phyloP scores from a whole-genome alignment of 2,113 vertebrate genomes.

The Sander vitreus region DNA sequence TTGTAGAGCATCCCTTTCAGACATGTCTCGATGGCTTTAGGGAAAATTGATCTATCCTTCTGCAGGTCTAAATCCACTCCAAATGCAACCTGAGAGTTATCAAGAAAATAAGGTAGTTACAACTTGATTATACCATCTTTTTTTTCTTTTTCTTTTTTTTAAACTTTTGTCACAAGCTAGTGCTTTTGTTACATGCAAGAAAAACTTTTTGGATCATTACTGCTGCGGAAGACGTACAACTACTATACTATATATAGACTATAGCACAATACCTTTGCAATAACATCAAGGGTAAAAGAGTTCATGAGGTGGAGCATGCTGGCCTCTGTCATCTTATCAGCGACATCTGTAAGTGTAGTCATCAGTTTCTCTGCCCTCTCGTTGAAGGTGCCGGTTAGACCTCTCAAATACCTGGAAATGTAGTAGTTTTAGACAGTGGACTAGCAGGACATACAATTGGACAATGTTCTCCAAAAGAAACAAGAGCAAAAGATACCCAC shows the following conservation, averaged over 20 bases:
- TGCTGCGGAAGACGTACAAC: neutral
- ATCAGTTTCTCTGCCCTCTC: slow-evolving; percentile 80
- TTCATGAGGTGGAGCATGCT: slow-evolving; percentile 76
- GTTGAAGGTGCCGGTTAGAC: slow-evolving; percentile 78
- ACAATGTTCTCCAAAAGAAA: neutral
- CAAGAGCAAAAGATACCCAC: neutral
- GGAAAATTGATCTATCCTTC: slow-evolving; percentile 78
- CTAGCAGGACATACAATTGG: neutral
- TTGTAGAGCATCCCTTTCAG: slow-evolving; percentile 83
- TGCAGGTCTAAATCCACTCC: slow-evolving; percentile 89
- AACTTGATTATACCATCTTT: neutral
- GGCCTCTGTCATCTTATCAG: slow-evolving; percentile 60
- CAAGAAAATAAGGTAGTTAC: neutral
- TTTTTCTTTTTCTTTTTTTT: too few relatives aligned
- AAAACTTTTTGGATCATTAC: neutral
- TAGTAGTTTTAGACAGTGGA: neutral
- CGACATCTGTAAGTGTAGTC: slow-evolving; percentile 65
- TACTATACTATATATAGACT: too few relatives aligned
- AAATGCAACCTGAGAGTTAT: slow-evolving; percentile 87
- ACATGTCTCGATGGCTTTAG: slow-evolving; percentile 83
- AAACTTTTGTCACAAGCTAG: neutral
- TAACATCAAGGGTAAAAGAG: slow-evolving; percentile 80
- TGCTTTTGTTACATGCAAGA: neutral
- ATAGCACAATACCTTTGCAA: slow-evolving; percentile 69
- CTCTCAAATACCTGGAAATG: slow-evolving; percentile 76